A percentile compares a stretch with the other conserved stretches of the same genome.
phyloP scores from a whole-genome alignment of 2,797 vertebrate genomes.

The Typhlichthys eigenmanni region DNA sequence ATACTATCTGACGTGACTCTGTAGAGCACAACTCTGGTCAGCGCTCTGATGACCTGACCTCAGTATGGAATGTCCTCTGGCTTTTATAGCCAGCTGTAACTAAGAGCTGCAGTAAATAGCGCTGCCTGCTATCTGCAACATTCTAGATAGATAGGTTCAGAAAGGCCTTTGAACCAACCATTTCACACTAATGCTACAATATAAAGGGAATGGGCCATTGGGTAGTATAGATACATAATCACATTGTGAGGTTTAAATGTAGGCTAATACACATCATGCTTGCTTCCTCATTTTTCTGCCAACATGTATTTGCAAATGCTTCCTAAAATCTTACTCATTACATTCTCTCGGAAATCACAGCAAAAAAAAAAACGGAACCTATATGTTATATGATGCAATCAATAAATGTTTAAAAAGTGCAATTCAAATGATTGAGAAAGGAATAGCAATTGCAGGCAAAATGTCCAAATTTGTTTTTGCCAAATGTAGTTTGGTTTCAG shows the following conservation, averaged over 20 bases:
- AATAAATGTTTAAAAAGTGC: slow-evolving; percentile 40
- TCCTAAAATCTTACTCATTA: slow-evolving; percentile 1
- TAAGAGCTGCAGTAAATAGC: slow-evolving; percentile 55
- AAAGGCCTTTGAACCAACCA: neutral
- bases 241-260: neutral
- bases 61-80: slow-evolving; percentile 60
- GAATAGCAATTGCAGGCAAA: slow-evolving; percentile 22
- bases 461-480: slow-evolving; percentile 46
- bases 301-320: neutral
- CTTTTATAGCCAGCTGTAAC: slow-evolving; percentile 68
- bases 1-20: slow-evolving; percentile 29
- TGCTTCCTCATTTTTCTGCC: neutral
- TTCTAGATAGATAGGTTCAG: slow-evolving; percentile 1
- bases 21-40: slow-evolving; percentile 22
- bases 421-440: slow-evolving; percentile 13
- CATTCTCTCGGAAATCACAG: neutral
- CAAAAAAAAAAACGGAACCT: slow-evolving; percentile 9
- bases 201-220: neutral
- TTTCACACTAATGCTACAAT: slow-evolving; percentile 1
- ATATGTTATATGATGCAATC: slow-evolving; percentile 21
- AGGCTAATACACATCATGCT: neutral
- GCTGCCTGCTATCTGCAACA: slow-evolving; percentile 30
- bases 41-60: slow-evolving; percentile 64
- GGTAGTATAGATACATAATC: neutral
- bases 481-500: slow-evolving; percentile 43